Evolutionary conservation across 1,140 invertebrate genomes (phyloP).

Genomic region (Bombus soroeensis): DNA sequence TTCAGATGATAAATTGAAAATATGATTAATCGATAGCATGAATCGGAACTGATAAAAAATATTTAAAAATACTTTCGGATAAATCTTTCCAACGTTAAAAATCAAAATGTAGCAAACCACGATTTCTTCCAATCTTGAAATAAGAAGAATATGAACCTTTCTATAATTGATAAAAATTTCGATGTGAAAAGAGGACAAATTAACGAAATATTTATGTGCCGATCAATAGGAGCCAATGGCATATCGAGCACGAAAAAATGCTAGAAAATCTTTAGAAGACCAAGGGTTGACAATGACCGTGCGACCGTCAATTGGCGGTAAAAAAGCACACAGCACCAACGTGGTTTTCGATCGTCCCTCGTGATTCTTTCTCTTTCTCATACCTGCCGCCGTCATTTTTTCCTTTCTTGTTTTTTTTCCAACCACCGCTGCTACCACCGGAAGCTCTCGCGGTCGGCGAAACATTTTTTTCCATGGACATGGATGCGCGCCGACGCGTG

Average conservation of each 20-base stretch:
- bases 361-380: slow-evolving; percentile 8
- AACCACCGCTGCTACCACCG: slow-evolving; percentile 12
- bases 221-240: not conserved
- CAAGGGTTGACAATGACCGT: slow-evolving; percentile 49
- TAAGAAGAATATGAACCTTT: not conserved
- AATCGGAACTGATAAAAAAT: not conserved
- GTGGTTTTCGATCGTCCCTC: slow-evolving; percentile 59
- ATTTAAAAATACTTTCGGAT: no score
- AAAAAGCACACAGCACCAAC: slow-evolving; percentile 46
- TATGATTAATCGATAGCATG: not conserved
- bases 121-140: not conserved
- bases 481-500: slow-evolving; percentile 67
- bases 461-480: slow-evolving; percentile 74
- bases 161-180: not conserved
- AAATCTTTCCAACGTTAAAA: not conserved
- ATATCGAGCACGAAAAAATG: slow-evolving; percentile 20
- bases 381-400: not conserved
- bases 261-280: slow-evolving; percentile 55
- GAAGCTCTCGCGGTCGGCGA: slow-evolving; percentile 70
- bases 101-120: not conserved
- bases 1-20: not conserved
- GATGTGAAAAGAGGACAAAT: not conserved
- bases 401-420: slow-evolving; percentile 35
- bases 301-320: slow-evolving; percentile 51
- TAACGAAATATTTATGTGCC: not conserved